Evolutionary conservation across 2,888 invertebrate species (phyloP).

Genomic region (Heliconius cydno): DNA sequence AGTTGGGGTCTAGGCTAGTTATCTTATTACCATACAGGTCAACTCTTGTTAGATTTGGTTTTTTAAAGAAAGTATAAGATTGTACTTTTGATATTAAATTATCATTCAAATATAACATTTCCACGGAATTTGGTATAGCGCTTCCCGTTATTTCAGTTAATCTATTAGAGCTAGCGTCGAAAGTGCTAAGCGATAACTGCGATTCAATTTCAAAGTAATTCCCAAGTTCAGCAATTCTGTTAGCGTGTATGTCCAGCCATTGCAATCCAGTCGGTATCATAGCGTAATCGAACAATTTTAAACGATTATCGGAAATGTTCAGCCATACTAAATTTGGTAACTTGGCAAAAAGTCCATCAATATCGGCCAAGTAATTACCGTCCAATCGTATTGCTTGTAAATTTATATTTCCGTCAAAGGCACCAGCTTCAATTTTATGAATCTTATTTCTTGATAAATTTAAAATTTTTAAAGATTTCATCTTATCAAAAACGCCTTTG

Average conservation of each 20-base stretch:
- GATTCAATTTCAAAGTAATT: conserved; percentile 94
- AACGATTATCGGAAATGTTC: conserved; percentile 92
- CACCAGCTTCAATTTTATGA: conserved; percentile 89
- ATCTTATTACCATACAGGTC: conserved; percentile 92
- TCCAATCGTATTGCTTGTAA: conserved; percentile 92
- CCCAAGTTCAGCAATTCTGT: conserved; percentile 91
- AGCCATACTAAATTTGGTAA: conserved; percentile 92
- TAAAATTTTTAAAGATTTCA: conserved; percentile 90
- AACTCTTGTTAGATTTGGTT: conserved; percentile 91
- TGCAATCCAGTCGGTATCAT: conserved; percentile 92
- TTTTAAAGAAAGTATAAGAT: conserved; percentile 93
- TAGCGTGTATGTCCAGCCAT: conserved; percentile 93
- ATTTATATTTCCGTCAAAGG: conserved; percentile 90
- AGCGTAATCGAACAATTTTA: conserved; percentile 93
- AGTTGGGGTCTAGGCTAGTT: conserved; percentile 89
- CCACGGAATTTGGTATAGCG: conserved; percentile 92
- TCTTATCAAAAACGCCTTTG: conserved; percentile 90
- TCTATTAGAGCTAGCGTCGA: conserved; percentile 92
- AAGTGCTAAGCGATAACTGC: conserved; percentile 89
- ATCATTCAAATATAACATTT: conserved; percentile 90
- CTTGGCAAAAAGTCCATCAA: conserved; percentile 90
- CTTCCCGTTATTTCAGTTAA: conserved; percentile 91
- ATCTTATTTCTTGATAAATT: conserved; percentile 93
- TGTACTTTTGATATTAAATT: conserved; percentile 92
- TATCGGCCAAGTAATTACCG: conserved; percentile 91